These are phyloP conservation scores for Pseudomyrmex pallidus DNA, from an alignment of 1,140 invertebrate genomes.

Conservation along the genomic window DNA sequence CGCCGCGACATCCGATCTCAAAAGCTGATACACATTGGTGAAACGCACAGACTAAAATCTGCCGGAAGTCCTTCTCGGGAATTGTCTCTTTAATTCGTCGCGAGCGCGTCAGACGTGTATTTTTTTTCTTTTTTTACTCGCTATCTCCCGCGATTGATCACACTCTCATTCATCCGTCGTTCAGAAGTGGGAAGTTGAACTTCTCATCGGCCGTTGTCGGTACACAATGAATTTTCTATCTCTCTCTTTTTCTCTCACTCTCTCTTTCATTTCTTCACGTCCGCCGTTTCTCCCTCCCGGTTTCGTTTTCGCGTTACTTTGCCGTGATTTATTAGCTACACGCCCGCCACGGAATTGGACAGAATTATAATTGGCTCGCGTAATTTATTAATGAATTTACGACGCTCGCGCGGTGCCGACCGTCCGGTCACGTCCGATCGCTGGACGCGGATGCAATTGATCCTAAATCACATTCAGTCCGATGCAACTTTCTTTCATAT, in stretches of 20 bases:
- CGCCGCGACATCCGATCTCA: too few relatives aligned
- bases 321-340: conserved; percentile 75
- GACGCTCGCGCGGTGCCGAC: conserved; percentile 54
- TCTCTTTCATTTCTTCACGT: neutral
- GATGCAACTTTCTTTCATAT: conserved; percentile 47
- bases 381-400: conserved; percentile 80
- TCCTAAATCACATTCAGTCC: conserved; percentile 61
- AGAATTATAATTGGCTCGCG: conserved; percentile 79
- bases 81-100: too few relatives aligned
- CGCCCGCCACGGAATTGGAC: conserved; percentile 75
- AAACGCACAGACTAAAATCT: too few relatives aligned
- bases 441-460: conserved; percentile 54
- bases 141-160: conserved; percentile 20
- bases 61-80: too few relatives aligned
- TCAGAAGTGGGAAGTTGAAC: conserved; percentile 18
- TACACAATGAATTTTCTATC: conserved; percentile 25
- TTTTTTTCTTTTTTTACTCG: neutral
- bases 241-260: neutral
- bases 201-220: neutral
- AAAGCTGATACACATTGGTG: too few relatives aligned
- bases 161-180: conserved; percentile 8
- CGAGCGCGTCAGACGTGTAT: neutral
- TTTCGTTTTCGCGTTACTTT: conserved; percentile 66
- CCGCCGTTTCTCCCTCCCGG: neutral
- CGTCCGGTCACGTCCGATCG: conserved; percentile 25